Evolutionary conservation across 2,113 vertebrate genomes (phyloP).

Genomic region (Sminthopsis crassicaudata): DNA sequence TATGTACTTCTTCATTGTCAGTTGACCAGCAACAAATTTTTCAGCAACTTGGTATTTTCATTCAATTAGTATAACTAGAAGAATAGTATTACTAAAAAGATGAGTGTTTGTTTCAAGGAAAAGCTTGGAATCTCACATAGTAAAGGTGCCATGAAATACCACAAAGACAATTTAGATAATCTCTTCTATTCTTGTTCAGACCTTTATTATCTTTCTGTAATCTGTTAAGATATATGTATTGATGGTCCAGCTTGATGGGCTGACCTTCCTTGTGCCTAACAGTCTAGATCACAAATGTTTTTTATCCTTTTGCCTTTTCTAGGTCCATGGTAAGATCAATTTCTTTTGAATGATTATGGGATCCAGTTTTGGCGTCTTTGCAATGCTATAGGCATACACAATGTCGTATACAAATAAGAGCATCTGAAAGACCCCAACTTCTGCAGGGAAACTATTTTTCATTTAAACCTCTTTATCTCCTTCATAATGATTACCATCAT

Average conservation of each 20-base stretch:
- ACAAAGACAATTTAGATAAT: not conserved
- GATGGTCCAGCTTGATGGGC: not conserved
- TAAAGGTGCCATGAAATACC: not conserved
- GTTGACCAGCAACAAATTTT: not conserved
- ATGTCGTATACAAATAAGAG: not conserved
- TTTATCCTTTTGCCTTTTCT: not conserved
- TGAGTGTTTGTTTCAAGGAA: not conserved
- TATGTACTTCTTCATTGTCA: not conserved
- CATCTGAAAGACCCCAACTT: not conserved
- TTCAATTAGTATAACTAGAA: not conserved
- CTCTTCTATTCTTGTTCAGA: not conserved
- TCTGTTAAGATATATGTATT: not conserved
- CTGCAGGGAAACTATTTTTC: not conserved
- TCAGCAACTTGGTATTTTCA: not conserved
- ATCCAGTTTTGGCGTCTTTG: not conserved
- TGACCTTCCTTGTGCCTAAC: not conserved
- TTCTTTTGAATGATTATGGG: not conserved
- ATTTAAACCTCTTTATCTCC: not conserved
- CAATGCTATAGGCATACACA: not conserved
- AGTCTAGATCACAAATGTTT: not conserved
- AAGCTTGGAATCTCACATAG: not conserved
- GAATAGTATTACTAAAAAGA: not conserved
- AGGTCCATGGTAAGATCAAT: not conserved
- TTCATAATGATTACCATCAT: not conserved
- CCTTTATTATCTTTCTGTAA: not conserved